Conservation (phyloP, 1,140 invertebrate genomes). For the Ladona fulva region DNA sequence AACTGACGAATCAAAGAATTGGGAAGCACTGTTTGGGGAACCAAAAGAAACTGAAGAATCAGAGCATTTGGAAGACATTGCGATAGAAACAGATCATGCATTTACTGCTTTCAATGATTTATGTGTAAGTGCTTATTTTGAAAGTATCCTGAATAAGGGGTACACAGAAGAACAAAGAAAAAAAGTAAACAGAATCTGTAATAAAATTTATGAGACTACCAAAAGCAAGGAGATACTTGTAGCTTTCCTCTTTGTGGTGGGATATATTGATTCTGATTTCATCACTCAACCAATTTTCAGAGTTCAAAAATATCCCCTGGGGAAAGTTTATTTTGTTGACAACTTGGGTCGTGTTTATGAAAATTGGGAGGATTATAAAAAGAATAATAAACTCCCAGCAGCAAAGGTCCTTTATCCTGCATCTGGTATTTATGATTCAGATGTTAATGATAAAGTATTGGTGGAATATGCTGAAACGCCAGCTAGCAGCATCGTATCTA, state of each 20-base stretch:
- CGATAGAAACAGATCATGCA: no score
- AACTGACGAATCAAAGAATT: no score
- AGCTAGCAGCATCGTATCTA: neutral
- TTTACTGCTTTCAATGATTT: no score
- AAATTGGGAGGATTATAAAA: neutral
- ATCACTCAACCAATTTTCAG: neutral
- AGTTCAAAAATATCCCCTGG: neutral
- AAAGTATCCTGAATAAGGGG: no score
- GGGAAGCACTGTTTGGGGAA: no score
- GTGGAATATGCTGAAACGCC: neutral
- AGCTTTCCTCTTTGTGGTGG: neutral
- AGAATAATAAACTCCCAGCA: no score
- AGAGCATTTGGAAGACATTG: no score
- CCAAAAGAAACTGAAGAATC: no score
- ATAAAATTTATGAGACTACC: neutral
- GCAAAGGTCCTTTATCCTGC: neutral
- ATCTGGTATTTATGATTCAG: neutral
- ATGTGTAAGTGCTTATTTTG: no score
- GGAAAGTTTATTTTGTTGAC: neutral
- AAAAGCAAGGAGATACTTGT: neutral
- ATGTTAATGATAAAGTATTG: neutral
- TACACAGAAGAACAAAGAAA: neutral
- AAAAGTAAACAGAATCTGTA: neutral
- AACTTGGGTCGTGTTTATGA: neutral
- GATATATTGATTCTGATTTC: neutral